A percentile compares a stretch with the other conserved stretches of the same genome.
phyloP scores from a whole-genome alignment of 2,888 invertebrate species.

The Heliconius aoede region DNA sequence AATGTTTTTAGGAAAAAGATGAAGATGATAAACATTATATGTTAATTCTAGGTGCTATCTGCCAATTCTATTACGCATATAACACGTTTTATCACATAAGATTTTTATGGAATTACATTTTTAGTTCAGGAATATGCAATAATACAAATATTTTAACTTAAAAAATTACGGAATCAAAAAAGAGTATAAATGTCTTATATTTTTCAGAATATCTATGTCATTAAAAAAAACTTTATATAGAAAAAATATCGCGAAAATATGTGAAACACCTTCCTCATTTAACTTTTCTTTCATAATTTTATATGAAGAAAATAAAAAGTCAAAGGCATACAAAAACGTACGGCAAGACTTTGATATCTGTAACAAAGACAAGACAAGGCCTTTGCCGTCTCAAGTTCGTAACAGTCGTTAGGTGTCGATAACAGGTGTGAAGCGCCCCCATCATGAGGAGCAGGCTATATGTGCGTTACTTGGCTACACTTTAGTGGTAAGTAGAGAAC shows the following conservation, averaged over 20 bases:
- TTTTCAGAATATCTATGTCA: background rate
- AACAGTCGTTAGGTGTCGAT: slow-evolving; percentile 31
- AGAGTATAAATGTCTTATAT: background rate
- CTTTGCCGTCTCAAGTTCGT: slow-evolving; percentile 29
- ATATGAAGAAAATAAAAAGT: background rate
- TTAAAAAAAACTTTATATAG: background rate
- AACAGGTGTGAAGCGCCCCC: slow-evolving; percentile 29
- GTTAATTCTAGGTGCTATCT: too few relatives aligned
- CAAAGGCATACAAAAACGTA: background rate
- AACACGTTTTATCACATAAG: too few relatives aligned
- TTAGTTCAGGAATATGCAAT: too few relatives aligned
- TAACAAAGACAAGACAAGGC: slow-evolving; percentile 16
- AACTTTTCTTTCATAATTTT: background rate
- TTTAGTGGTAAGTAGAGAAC: slow-evolving; percentile 27
- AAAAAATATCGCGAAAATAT: background rate
- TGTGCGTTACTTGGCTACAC: slow-evolving; percentile 17
- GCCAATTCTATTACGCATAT: too few relatives aligned
- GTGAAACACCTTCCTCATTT: background rate
- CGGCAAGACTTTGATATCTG: background rate
- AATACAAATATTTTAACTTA: too few relatives aligned
- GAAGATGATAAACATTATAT: too few relatives aligned
- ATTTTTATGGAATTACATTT: too few relatives aligned
- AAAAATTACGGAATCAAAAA: too few relatives aligned
- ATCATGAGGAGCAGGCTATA: slow-evolving; percentile 17
- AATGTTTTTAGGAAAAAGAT: too few relatives aligned